These are phyloP conservation scores for Limnothrissa miodon DNA, from an alignment of 2,113 vertebrate species.

Conservation along the genomic window DNA sequence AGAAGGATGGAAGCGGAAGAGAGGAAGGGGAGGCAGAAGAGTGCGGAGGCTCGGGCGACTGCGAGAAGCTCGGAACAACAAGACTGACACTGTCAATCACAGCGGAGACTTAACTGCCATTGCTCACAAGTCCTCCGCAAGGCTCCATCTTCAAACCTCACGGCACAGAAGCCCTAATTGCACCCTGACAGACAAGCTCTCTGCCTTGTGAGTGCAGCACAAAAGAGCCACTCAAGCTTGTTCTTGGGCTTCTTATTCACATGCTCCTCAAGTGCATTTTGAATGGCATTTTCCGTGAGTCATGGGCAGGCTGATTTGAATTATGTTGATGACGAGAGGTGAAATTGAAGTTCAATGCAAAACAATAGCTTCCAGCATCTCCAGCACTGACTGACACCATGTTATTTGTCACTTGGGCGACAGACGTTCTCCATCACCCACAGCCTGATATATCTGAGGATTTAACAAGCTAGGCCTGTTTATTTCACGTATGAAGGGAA, in stretches of 20 bases:
- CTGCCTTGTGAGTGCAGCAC: constrained; percentile 39
- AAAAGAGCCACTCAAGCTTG: constrained; percentile 49
- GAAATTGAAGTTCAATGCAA: constrained; percentile 21
- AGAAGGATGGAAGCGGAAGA: constrained; percentile 64
- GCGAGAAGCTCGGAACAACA: constrained; percentile 48
- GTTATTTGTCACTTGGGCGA: constrained; percentile 32
- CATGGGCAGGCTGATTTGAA: constrained; percentile 33
- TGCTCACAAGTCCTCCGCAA: constrained; percentile 54
- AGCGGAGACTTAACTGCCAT: constrained; percentile 23
- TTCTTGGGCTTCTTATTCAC: constrained; percentile 5
- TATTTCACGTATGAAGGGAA: not conserved
- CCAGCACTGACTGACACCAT: constrained; percentile 28
- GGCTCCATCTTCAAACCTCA: constrained; percentile 51
- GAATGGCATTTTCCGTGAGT: constrained; percentile 47
- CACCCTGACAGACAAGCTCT: constrained; percentile 64
- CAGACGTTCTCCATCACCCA: constrained; percentile 33
- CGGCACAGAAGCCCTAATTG: constrained; percentile 45
- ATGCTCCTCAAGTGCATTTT: constrained; percentile 35
- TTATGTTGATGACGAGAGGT: constrained; percentile 31
- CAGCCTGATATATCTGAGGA: constrained; percentile 18
- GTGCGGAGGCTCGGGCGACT: constrained; percentile 39
- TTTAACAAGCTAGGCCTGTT: not conserved
- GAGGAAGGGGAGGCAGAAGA: constrained; percentile 57
- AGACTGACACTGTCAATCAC: constrained; percentile 71
- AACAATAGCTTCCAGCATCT: constrained; percentile 40